Base-by-base conservation (phyloP, 2,888 invertebrate species). In the Platycheirus albimanus region DNA sequence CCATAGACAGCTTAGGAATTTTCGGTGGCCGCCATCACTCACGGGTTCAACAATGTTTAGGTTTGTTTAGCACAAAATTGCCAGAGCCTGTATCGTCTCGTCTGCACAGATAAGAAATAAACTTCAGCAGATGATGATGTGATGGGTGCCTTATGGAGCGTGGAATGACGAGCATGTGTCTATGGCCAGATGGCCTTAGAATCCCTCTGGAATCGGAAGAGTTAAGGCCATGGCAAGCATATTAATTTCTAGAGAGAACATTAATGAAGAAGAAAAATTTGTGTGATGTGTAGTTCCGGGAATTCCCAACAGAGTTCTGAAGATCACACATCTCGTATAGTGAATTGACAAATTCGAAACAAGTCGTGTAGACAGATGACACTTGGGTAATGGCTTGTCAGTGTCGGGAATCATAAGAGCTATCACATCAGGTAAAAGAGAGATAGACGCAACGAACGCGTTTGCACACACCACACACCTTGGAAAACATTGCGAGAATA, bases 291-390 rank as follows among this genome's bases (percentile, higher is more conserved):
- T 33, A 49, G 43, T 67, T 80, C 76, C 20, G 66, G 78, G 78
- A 78, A 74, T 45, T 72, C 77, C 77, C 56, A 63, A 52, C 15
- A 52, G 61, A 56, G 11, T 19, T n/a, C n/a, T 36, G 20, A 63
- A 56, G 64, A 72, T 33, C 17, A 41, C 28, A 24, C 17, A 51
- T 15, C 49, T 28, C 15, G 15, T n/a, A 24, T 15, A n/a, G 8
- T 30, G 5, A 30, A 61, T 81, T 70, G 80, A 80, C 76, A 76
- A 80, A 80, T 80, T 70, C 45, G 64, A 58, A 58, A 43, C 69
- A 49, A 79, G 49, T 63, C 63, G 41, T 66, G 72, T 36, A 58
- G 76, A 71, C 72, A 66, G 49, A 71, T 71, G 77, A 71, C 63
- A 66, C 66, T 58, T 71, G 71, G 77, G 13, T 58, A 66, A 58